Base-by-base conservation (phyloP, 2,888 invertebrate species). In the Ophioninae sp. region DNA sequence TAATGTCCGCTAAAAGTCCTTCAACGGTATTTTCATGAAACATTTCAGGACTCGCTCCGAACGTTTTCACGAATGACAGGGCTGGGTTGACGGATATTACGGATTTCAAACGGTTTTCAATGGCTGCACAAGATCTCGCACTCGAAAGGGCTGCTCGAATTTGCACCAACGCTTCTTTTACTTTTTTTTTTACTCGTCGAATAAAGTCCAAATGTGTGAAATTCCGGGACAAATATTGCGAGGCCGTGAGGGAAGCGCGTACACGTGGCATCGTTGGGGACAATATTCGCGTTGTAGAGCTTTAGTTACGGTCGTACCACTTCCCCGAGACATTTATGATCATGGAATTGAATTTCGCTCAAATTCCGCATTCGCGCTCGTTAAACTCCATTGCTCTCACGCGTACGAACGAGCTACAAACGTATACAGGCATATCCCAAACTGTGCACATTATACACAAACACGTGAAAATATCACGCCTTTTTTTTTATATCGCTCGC, bases 231-330 rank as follows among this genome's bases (percentile, higher is more conserved):
- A 68, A 78, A 68, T 64, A 82, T 73, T 37, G 78, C 56, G 50
- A 13, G 30, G 10, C 8, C 57, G 30, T 30, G 30, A n/a, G 21
- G 10, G 73, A 17, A 39, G 20, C 23, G 6, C 50, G 39, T 56
- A 39, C 67, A 50, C 20, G 67, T 41, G 39, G 65, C 10, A 21
- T 65, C 56, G 70, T 39, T 56, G 73, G 65, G 76, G 67, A 73
- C 37, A 41, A 23, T 61, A 41, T 73, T 73, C 61, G 20, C 21
- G 30, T 44, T 44, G 64, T 62, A 72, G 62, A 62, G 20, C 6
- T 80, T 76, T 77, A 83, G 77, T 83, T 80, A 83, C 83, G 80
- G 77, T 77, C 80, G 76, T 59, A 20, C 80, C 74, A 77, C 44
- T 80, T 80, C 62, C 21, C 30, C 41, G 37, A 41, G 50, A 77